phyloP scores from a whole-genome alignment of 2,113 vertebrate species.

The Leptobrachium leishanense region DNA sequence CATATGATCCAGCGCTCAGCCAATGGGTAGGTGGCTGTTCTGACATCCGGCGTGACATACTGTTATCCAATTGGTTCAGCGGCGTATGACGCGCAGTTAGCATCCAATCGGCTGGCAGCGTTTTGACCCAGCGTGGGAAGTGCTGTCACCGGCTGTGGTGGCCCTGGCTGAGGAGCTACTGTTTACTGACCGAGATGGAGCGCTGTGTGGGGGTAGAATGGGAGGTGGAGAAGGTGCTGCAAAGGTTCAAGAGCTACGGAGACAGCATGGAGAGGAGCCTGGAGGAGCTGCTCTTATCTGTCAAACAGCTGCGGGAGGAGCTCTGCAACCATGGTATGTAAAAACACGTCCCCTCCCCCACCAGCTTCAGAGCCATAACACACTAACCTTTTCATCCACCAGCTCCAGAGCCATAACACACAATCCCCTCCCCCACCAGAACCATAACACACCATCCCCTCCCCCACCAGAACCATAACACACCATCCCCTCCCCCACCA shows the following conservation, averaged over 20 bases:
- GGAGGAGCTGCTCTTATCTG: conserved; percentile 79
- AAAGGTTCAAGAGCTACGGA: conserved; percentile 79
- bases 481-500: too few species aligned
- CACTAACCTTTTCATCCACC: too few species aligned
- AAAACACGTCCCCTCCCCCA: not conserved
- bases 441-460: too few species aligned
- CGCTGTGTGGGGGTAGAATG: conserved; percentile 82
- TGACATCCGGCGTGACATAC: not conserved
- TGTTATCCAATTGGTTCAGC: too few species aligned
- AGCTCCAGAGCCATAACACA: too few species aligned
- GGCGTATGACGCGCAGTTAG: too few species aligned
- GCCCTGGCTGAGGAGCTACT: not conserved
- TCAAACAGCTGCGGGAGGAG: conserved; percentile 73
- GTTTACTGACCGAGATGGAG: conserved; percentile 64
- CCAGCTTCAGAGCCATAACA: too few species aligned
- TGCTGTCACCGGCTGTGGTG: not conserved
- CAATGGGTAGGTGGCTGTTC: not conserved
- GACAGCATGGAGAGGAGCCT: conserved; percentile 79
- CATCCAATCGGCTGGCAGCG: too few species aligned
- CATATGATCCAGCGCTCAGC: not conserved
- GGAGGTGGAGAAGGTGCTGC: conserved; percentile 83
- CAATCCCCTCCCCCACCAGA: too few species aligned
- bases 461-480: too few species aligned
- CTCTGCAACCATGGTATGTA: conserved; percentile 47
- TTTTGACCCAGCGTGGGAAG: not conserved